These are phyloP conservation scores for Teleiodes luculella DNA, from an alignment of 2,888 invertebrate species.

Conservation along the genomic window DNA sequence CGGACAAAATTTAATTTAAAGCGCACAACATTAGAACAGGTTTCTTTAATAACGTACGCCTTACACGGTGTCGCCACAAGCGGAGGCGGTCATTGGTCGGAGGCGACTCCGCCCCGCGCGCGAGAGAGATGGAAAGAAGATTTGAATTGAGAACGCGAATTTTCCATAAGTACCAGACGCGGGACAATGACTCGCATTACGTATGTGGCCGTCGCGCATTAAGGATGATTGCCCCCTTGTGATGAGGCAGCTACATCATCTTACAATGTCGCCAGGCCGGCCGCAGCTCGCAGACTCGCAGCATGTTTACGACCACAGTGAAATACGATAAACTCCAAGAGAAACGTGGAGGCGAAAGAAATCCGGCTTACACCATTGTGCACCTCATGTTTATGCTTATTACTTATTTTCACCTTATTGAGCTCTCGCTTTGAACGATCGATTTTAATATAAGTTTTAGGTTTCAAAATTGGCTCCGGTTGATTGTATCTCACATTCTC, in stretches of 20 bases:
- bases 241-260: slow-evolving; percentile 76
- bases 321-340: slow-evolving; percentile 71
- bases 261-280: slow-evolving; percentile 72
- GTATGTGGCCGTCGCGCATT: slow-evolving; percentile 77
- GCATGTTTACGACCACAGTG: slow-evolving; percentile 67
- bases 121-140: slow-evolving; percentile 75
- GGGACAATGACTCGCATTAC: slow-evolving; percentile 79
- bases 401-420: slow-evolving; percentile 72
- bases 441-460: slow-evolving; percentile 48
- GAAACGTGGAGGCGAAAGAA: slow-evolving; percentile 73
- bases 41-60: slow-evolving; percentile 79
- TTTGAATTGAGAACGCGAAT: slow-evolving; percentile 79
- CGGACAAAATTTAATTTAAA: slow-evolving; percentile 79
- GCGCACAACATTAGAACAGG: slow-evolving; percentile 79
- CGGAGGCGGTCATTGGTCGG: slow-evolving; percentile 74
- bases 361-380: slow-evolving; percentile 65
- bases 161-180: slow-evolving; percentile 78
- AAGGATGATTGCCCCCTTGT: slow-evolving; percentile 78
- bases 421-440: slow-evolving; percentile 55
- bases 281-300: slow-evolving; percentile 55
- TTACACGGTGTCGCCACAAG: slow-evolving; percentile 76
- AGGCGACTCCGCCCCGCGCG: slow-evolving; percentile 76
- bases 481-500: slow-evolving; percentile 36
- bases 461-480: slow-evolving; percentile 30
- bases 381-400: slow-evolving; percentile 71